Evolutionary conservation across 2,888 invertebrate species (phyloP).

Genomic region (Diarsia brunnea): DNA sequence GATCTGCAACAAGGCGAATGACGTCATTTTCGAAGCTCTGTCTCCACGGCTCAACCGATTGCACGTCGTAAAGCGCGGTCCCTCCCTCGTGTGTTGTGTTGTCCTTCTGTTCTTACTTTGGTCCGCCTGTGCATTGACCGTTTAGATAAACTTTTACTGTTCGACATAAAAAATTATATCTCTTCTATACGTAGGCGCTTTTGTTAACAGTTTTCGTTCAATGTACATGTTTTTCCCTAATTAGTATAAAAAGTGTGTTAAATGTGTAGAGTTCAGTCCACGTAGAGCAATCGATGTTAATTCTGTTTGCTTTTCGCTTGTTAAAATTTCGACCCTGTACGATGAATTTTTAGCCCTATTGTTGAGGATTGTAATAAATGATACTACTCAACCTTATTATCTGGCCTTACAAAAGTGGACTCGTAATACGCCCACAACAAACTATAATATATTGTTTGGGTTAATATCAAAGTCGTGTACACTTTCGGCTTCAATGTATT

Average conservation of each 20-base stretch:
- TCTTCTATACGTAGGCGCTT: slow-evolving; percentile 37
- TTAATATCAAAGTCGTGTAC: slow-evolving; percentile 13
- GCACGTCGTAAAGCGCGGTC: neutral
- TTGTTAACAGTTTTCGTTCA: slow-evolving; percentile 23
- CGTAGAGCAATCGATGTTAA: slow-evolving; percentile 14
- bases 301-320: neutral
- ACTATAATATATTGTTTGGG: slow-evolving; percentile 1
- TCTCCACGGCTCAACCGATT: neutral
- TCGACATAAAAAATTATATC: slow-evolving; percentile 56
- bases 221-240: slow-evolving; percentile 6
- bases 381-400: too few species aligned
- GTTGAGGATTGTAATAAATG: too few species aligned
- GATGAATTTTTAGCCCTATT: neutral
- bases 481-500: slow-evolving; percentile 4
- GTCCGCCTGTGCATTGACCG: slow-evolving; percentile 10
- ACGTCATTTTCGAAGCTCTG: neutral
- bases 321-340: neutral
- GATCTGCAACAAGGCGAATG: neutral
- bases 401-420: neutral
- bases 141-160: slow-evolving; percentile 59
- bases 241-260: neutral
- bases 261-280: slow-evolving; percentile 1
- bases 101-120: slow-evolving; percentile 15
- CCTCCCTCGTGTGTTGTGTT: neutral
- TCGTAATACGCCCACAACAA: neutral